Percentiles rank a stretch among this genome's conserved stretches.
Conservation (phyloP, 2,888 invertebrate genomes). For the Coleophora flavipennella region DNA sequence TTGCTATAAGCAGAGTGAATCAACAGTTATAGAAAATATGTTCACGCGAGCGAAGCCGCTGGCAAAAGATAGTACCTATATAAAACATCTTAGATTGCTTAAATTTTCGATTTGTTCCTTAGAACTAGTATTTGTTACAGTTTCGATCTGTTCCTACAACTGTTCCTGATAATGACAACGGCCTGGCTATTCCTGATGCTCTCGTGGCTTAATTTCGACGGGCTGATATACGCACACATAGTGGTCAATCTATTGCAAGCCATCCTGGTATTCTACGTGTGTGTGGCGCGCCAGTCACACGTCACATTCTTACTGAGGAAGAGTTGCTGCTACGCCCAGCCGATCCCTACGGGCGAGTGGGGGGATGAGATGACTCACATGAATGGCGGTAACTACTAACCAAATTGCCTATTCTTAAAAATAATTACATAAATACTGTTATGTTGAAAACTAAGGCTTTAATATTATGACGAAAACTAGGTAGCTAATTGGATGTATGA, state of each 20-base stretch:
- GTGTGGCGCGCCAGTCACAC: conserved; percentile 83
- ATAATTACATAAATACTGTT: too few relatives aligned
- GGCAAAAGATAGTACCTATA: too few relatives aligned
- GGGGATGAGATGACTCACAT: conserved; percentile 92
- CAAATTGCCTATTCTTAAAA: neutral
- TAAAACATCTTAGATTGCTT: too few relatives aligned
- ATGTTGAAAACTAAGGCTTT: too few relatives aligned
- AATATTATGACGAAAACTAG: too few relatives aligned
- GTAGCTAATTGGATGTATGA: too few relatives aligned
- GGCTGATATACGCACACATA: conserved; percentile 81
- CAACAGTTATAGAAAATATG: too few relatives aligned
- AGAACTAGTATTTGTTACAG: too few relatives aligned
- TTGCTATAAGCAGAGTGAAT: too few relatives aligned
- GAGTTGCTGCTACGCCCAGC: conserved; percentile 84
- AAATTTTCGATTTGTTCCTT: too few relatives aligned
- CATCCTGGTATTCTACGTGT: conserved; percentile 82
- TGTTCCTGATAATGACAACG: conserved; percentile 81
- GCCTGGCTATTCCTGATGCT: conserved; percentile 84
- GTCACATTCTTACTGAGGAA: conserved; percentile 85
- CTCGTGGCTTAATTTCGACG: conserved; percentile 82
- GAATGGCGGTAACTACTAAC: conserved; percentile 75
- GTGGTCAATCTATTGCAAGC: conserved; percentile 84
- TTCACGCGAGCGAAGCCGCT: too few relatives aligned
- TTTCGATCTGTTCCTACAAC: conserved; percentile 83
- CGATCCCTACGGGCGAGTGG: conserved; percentile 84